A percentile compares a stretch with the other conserved stretches of the same genome.
Conservation (phyloP, 2,797 vertebrate species). For the Pelodytes ibericus region DNA sequence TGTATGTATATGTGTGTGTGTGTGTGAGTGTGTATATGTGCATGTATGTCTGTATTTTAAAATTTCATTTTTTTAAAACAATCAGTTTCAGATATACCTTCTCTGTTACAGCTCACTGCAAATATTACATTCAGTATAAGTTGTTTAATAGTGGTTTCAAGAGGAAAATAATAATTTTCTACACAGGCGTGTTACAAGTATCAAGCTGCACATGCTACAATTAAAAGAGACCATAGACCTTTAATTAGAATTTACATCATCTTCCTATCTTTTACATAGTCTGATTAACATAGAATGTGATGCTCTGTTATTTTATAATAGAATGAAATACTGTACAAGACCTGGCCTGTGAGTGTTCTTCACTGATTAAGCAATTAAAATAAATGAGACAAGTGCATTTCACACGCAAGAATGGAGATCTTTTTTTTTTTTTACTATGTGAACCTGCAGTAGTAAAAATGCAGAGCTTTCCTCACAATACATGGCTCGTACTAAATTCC, state of each 20-base stretch:
- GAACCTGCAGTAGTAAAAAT: background rate
- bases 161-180: background rate
- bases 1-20: too few relatives aligned
- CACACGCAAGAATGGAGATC: background rate
- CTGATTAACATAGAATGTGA: constrained; percentile 16
- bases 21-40: too few relatives aligned
- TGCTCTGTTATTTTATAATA: constrained; percentile 1
- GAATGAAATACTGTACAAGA: constrained; percentile 16
- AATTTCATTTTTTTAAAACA: constrained; percentile 38
- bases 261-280: background rate
- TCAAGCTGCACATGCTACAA: background rate
- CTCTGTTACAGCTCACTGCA: constrained; percentile 7
- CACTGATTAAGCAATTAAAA: constrained; percentile 45
- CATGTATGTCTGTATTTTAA: too few relatives aligned
- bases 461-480: background rate
- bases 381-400: constrained; percentile 34
- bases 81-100: constrained; percentile 22
- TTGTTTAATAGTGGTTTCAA: too few relatives aligned
- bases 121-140: background rate
- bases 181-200: background rate
- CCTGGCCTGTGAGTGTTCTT: constrained; percentile 24
- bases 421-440: background rate
- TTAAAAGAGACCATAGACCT: background rate
- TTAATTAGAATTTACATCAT: background rate
- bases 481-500: background rate